These are phyloP conservation scores for Atlantisia rogersi DNA, from an alignment of 2,113 vertebrate genomes.

Conservation along the genomic window DNA sequence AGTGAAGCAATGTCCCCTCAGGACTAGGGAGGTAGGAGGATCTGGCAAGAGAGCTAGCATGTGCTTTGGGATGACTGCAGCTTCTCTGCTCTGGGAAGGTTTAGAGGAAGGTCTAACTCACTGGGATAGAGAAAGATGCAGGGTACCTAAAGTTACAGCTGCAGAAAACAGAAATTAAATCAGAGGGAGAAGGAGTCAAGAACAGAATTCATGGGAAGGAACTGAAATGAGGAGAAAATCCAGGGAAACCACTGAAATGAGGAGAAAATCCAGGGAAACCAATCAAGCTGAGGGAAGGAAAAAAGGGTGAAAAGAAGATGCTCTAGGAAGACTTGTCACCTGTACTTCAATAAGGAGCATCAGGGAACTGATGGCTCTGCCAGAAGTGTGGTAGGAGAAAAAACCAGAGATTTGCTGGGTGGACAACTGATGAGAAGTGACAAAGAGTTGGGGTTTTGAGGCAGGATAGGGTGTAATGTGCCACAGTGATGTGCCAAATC, in stretches of 20 bases:
- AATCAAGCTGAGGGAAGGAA: background rate
- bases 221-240: background rate
- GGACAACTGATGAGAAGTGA: background rate
- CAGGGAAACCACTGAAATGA: background rate
- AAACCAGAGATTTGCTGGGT: fast-evolving
- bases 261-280: background rate
- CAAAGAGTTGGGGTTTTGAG: background rate
- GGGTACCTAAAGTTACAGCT: background rate
- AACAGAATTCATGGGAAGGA: background rate
- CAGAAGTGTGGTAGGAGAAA: no score
- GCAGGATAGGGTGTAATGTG: background rate
- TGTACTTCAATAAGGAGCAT: background rate
- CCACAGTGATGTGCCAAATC: background rate
- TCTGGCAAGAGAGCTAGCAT: background rate
- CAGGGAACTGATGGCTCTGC: background rate
- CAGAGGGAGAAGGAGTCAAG: background rate
- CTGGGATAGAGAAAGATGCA: background rate
- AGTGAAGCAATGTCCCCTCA: background rate
- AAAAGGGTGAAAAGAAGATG: background rate
- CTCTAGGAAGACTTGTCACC: background rate
- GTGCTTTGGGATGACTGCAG: background rate
- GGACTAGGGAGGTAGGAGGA: background rate
- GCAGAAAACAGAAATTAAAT: background rate
- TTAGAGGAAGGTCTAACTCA: background rate
- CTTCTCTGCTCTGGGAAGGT: background rate